phyloP scores from a whole-genome alignment of 2,888 invertebrate genomes.

The Deilephila elpenor region DNA sequence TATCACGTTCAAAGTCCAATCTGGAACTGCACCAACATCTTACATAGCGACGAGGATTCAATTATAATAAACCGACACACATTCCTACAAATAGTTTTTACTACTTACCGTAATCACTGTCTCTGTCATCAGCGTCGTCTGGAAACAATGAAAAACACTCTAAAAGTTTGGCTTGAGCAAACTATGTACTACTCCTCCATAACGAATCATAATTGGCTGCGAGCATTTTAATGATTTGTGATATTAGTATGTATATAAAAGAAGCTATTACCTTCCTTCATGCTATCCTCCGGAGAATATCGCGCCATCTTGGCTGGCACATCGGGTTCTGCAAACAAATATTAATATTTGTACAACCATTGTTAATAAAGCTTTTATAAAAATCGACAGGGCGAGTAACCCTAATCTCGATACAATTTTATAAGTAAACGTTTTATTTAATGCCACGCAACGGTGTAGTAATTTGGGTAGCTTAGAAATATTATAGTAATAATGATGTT shows the following conservation, averaged over 20 bases:
- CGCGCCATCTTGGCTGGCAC: conserved; percentile 37
- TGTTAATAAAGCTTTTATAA: background rate
- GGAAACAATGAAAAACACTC: conserved; percentile 12
- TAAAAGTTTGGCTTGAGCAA: conserved; percentile 11
- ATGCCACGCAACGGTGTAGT: too few species aligned
- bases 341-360: background rate
- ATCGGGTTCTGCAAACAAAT: conserved; percentile 41
- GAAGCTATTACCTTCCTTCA: conserved; percentile 43
- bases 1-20: conserved; percentile 54
- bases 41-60: conserved; percentile 8
- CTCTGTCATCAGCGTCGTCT: background rate
- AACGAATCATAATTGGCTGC: background rate
- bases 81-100: background rate
- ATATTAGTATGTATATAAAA: background rate
- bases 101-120: background rate
- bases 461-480: too few species aligned
- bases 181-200: background rate
- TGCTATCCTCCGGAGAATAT: conserved; percentile 35
- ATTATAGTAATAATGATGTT: too few species aligned
- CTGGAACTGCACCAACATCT: conserved; percentile 56
- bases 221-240: too few species aligned
- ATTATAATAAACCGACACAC: background rate
- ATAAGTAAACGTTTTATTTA: too few species aligned
- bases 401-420: too few species aligned
- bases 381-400: background rate